phyloP scores from a whole-genome alignment of 2,888 invertebrate genomes.

The Xylota segnis region DNA sequence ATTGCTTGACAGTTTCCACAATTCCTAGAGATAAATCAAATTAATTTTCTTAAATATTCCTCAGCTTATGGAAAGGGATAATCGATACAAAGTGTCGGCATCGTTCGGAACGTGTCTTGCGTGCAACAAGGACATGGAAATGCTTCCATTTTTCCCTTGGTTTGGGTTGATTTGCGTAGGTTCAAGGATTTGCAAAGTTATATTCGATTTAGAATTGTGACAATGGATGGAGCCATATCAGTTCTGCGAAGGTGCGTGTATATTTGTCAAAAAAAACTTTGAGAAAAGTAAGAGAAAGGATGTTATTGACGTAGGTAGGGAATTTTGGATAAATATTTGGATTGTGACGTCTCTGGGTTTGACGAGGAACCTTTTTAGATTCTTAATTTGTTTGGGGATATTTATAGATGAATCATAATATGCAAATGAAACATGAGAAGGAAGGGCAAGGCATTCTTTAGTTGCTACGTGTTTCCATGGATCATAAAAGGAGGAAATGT shows the following conservation, averaged over 20 bases:
- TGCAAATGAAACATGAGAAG: neutral
- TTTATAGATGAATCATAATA: neutral
- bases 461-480: no score
- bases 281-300: neutral
- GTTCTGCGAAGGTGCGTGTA: neutral
- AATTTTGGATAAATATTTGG: neutral
- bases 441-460: no score
- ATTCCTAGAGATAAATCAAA: slow-evolving; percentile 18
- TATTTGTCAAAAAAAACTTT: neutral
- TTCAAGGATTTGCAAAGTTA: slow-evolving; percentile 6
- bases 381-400: neutral
- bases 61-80: slow-evolving; percentile 23
- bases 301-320: neutral
- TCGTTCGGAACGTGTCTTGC: slow-evolving; percentile 37
- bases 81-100: slow-evolving; percentile 41
- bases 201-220: slow-evolving; percentile 15
- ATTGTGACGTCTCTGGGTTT: neutral
- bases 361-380: neutral
- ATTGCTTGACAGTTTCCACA: neutral
- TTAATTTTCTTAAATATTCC: slow-evolving; percentile 8
- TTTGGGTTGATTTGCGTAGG: neutral
- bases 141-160: neutral
- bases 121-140: slow-evolving; percentile 30
- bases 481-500: no score
- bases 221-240: neutral